Percentiles rank a stretch among this genome's conserved stretches.
phyloP scores from a whole-genome alignment of 2,888 invertebrate species.

The Papilio protenor region DNA sequence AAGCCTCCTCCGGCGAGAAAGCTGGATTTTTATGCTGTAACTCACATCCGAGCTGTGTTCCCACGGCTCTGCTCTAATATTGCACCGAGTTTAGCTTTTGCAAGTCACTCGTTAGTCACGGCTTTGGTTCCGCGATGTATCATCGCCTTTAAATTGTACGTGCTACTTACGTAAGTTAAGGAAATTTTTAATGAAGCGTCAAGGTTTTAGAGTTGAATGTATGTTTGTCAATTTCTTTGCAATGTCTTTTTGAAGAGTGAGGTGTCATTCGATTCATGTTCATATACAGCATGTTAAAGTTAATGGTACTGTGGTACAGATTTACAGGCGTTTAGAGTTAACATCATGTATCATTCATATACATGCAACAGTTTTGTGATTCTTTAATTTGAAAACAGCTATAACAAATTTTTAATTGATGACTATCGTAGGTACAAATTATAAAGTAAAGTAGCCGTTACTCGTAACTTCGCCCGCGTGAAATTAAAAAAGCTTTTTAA shows the following conservation, averaged over 20 bases:
- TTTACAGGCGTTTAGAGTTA: neutral
- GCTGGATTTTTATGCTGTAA: conserved; percentile 74
- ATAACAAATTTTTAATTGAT: neutral
- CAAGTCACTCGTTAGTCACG: conserved; percentile 45
- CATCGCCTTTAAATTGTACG: conserved; percentile 34
- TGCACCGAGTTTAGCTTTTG: conserved; percentile 45
- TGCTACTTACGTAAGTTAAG: conserved; percentile 10
- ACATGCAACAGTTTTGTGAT: too few relatives aligned
- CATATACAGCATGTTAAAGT: neutral
- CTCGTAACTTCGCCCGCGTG: too few relatives aligned
- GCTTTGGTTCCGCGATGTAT: conserved; percentile 43
- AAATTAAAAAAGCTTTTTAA: too few relatives aligned
- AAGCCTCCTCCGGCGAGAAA: conserved; percentile 75
- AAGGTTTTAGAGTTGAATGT: neutral
- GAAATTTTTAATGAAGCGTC: conserved; percentile 19
- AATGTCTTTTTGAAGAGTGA: neutral
- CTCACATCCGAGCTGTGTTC: conserved; percentile 63
- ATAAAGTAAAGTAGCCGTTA: neutral
- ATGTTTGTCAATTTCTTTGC: neutral
- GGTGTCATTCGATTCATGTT: neutral
- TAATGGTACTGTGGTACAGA: neutral
- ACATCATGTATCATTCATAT: too few relatives aligned
- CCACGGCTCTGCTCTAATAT: conserved; percentile 62
- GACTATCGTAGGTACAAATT: neutral
- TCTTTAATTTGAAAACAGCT: neutral